Evolutionary conservation across 2,797 vertebrate species (phyloP).

Genomic region (Tamandua tetradactyla): DNA sequence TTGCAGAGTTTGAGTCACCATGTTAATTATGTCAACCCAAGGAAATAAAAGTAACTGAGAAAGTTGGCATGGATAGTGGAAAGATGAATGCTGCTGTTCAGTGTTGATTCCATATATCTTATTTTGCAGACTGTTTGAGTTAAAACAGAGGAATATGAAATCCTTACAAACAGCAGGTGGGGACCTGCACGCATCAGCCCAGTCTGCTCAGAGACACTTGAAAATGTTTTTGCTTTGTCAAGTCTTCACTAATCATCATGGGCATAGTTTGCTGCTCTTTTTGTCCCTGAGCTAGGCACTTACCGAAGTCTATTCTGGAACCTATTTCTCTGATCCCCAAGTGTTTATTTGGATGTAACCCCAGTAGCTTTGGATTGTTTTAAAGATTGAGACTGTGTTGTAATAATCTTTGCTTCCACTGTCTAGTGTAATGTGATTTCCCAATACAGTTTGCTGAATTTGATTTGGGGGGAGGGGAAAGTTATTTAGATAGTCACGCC

Average conservation of each 20-base stretch:
- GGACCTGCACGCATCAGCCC: background rate
- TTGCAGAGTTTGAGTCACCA: background rate
- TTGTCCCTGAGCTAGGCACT: background rate
- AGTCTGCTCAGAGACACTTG: background rate
- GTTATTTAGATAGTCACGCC: background rate
- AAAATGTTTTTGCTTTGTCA: background rate
- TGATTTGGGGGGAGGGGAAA: background rate
- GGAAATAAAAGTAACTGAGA: background rate
- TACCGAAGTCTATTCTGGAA: background rate
- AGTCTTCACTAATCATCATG: background rate
- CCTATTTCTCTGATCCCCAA: background rate
- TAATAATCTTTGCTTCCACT: background rate
- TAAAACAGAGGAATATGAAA: background rate
- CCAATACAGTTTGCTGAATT: background rate
- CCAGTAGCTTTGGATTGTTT: background rate
- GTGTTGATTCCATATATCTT: background rate
- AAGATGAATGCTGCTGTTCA: background rate
- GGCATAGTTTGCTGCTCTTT: background rate
- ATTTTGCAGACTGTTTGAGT: background rate
- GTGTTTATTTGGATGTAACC: background rate
- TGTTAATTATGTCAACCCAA: slow-evolving; percentile 1
- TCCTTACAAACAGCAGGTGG: background rate
- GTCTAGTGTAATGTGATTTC: background rate
- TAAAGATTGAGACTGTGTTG: background rate
- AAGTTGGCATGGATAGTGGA: background rate